Evolutionary conservation across 2,113 vertebrate species (phyloP), one percentile per base, ranked within the genome.

Genomic region (Pipa parva): DNA sequence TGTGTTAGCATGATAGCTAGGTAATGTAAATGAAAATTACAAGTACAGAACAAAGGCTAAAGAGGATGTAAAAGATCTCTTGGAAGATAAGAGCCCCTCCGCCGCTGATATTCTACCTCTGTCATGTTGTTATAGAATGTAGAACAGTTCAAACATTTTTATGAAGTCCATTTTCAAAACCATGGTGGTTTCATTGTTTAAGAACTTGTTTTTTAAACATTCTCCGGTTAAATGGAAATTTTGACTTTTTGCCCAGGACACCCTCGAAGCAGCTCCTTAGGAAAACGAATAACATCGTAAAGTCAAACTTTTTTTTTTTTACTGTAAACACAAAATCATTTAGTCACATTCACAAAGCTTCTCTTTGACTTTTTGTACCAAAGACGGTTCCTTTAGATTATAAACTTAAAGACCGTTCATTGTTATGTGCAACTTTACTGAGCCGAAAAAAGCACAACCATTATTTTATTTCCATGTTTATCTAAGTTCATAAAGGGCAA

Each of bases 241-340:
- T 70, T 61, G 66, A 61, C 58, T 61, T 70, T 24, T 70, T 70
- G 66, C 66, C 66, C 66, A 15, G 58, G 66, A 70, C 57, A 70
- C 66, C 66, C 49, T 70, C 48, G 60, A 70, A 70, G 66, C 66
- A 27, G 18, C 25, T 61, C 15, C 58, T 52, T 42, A 36, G 42
- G 18, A 61, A 61, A 31, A 61, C 22, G 8, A 24, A 29, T 15
- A 63, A 31, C 61, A 31, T 54, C 31, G 15, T 54, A 51, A 61
- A 54, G 50, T 28, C 25, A 18, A 52, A 24, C 46, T 37, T 33
- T 69, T n/a, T n/a, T n/a, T n/a, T n/a, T n/a, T n/a, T 29, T 69
- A 39, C 65, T 63, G 28, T 63, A 63, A 63, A 63, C 48, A 51
- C 21, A n/a, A 36, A 63, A 63, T 36, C 39, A 48, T 61, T 61